Percentiles rank a stretch among this genome's conserved stretches.
Conservation (phyloP, 2,888 invertebrate genomes). For the Polyploca ridens region DNA sequence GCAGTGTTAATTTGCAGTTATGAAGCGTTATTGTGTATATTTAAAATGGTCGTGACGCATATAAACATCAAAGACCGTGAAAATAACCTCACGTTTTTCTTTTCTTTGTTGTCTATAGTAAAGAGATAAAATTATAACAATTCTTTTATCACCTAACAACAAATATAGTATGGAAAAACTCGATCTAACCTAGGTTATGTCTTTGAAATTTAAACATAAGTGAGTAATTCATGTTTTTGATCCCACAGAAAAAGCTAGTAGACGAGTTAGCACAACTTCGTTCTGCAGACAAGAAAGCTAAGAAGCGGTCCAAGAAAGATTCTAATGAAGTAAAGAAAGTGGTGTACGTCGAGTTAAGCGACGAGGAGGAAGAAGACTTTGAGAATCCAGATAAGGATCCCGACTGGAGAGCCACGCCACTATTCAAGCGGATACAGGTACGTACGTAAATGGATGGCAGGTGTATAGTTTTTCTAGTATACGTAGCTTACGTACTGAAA, state of each 20-base stretch:
- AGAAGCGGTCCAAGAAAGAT: slow-evolving; percentile 57
- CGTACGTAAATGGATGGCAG: neutral
- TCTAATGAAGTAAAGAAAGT: slow-evolving; percentile 42
- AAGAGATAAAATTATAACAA: too few relatives aligned
- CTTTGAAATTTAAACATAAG: too few relatives aligned
- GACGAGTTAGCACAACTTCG: slow-evolving; percentile 70
- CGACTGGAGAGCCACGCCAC: slow-evolving; percentile 88
- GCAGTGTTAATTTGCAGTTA: too few relatives aligned
- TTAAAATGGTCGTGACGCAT: too few relatives aligned
- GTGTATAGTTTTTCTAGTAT: too few relatives aligned
- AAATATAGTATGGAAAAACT: too few relatives aligned
- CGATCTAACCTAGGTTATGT: too few relatives aligned
- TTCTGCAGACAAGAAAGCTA: slow-evolving; percentile 46
- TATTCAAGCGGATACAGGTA: slow-evolving; percentile 81
- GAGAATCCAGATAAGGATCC: slow-evolving; percentile 83
- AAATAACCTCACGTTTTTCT: neutral
- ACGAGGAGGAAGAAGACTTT: slow-evolving; percentile 68
- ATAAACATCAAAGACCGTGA: too few relatives aligned
- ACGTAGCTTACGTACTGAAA: too few relatives aligned
- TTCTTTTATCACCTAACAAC: too few relatives aligned
- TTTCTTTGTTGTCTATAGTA: too few relatives aligned
- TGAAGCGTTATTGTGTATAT: too few relatives aligned
- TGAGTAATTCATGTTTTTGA: neutral
- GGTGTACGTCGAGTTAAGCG: slow-evolving; percentile 57
- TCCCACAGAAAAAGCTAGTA: slow-evolving; percentile 65